Percentiles rank a stretch among this genome's conserved stretches.
phyloP scores from a whole-genome alignment of 2,113 vertebrate species.

The Sinocyclocheilus anophthalmus region DNA sequence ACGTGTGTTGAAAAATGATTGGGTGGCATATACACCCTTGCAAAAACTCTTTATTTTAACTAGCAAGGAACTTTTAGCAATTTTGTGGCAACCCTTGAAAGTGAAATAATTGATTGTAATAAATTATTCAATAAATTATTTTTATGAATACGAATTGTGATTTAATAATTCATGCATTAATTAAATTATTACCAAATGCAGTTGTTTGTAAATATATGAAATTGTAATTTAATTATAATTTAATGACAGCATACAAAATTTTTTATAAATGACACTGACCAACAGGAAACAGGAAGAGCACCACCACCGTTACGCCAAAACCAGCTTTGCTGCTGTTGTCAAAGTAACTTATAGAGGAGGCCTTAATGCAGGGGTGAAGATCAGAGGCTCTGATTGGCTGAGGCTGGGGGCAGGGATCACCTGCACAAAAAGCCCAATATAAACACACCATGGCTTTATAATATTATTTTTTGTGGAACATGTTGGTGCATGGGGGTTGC shows the following conservation, averaged over 20 bases:
- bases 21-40: no score
- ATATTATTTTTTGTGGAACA: not conserved
- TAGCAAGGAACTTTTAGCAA: no score
- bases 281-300: conserved; percentile 86
- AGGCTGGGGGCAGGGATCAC: conserved; percentile 84
- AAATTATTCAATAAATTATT: no score
- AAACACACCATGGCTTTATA: not conserved
- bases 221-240: no score
- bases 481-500: not conserved
- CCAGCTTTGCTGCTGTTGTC: conserved; percentile 78
- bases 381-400: conserved; percentile 73
- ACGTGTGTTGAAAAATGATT: no score
- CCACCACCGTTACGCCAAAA: conserved; percentile 80
- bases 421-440: conserved; percentile 64
- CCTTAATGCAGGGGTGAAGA: conserved; percentile 79
- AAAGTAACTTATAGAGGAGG: conserved; percentile 83
- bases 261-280: conserved; percentile 71
- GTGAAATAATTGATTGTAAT: no score
- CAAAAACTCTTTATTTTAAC: no score
- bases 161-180: no score
- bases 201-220: no score
- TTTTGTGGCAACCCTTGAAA: no score
- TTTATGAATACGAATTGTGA: no score
- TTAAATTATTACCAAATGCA: no score
- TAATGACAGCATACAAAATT: not conserved